A percentile compares a stretch with the other conserved stretches of the same genome.
phyloP scores from a whole-genome alignment of 2,888 invertebrate species.

The Seira musarum region DNA sequence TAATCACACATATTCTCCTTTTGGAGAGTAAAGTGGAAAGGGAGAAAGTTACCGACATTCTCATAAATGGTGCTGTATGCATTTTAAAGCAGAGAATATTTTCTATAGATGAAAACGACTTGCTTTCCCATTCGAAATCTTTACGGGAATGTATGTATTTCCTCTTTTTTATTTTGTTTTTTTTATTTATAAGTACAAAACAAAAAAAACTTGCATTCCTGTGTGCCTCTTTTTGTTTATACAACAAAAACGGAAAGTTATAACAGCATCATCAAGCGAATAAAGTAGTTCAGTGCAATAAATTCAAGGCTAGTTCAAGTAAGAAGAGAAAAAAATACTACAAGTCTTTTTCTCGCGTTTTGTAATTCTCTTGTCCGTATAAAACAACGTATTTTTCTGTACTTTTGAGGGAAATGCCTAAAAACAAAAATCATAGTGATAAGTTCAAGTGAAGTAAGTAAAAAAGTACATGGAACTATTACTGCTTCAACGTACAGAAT shows the following conservation, averaged over 20 bases:
- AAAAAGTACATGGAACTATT: conserved; percentile 8
- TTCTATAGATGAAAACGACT: conserved; percentile 49
- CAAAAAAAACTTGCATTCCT: conserved; percentile 4
- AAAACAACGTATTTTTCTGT: conserved; percentile 22
- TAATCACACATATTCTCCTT: conserved; percentile 30
- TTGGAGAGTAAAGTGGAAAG: not conserved
- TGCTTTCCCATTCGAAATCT: conserved; percentile 28
- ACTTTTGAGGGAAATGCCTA: conserved; percentile 11
- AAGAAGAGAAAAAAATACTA: conserved; percentile 12
- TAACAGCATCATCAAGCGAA: conserved; percentile 50
- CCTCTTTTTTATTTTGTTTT: conserved; percentile 29
- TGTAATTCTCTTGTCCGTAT: conserved; percentile 22
- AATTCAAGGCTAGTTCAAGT: conserved; percentile 55
- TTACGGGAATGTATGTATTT: conserved; percentile 17
- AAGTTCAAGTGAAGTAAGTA: conserved; percentile 45
- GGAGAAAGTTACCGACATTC: conserved; percentile 57
- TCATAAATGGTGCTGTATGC: conserved; percentile 56
- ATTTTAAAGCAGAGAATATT: conserved; percentile 61
- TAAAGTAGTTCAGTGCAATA: conserved; percentile 58
- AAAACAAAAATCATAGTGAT: conserved; percentile 27
- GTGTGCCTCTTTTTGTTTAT: conserved; percentile 21
- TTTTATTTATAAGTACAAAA: conserved; percentile 26
- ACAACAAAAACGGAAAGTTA: conserved; percentile 18
- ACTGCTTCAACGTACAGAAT: conserved; percentile 9
- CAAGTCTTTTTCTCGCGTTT: conserved; percentile 6